Evolutionary conservation across 2,888 invertebrate genomes (phyloP).

Genomic region (Arrhopalites spinosus): DNA sequence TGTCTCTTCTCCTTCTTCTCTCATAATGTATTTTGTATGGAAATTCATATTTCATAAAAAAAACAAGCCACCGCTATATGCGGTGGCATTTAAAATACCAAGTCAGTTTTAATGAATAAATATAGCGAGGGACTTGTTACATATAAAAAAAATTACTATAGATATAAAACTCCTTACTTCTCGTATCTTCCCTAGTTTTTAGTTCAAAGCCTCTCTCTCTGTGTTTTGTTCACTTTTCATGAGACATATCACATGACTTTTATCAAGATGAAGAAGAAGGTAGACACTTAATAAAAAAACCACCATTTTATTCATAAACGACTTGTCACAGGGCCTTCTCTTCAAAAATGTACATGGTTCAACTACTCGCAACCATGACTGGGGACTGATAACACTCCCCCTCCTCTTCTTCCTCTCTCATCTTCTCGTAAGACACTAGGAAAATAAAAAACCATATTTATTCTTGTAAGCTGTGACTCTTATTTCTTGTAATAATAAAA

Average conservation of each 20-base stretch:
- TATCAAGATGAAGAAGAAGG: conserved; percentile 17
- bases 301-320: conserved; percentile 14
- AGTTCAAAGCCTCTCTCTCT: background rate
- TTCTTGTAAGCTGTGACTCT: too few relatives aligned
- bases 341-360: too few relatives aligned
- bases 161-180: too few relatives aligned
- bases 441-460: too few relatives aligned
- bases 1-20: background rate
- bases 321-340: background rate
- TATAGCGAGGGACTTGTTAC: too few relatives aligned
- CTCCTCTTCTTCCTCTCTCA: background rate
- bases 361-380: background rate
- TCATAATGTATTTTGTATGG: background rate
- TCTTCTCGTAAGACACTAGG: background rate
- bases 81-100: background rate
- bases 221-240: too few relatives aligned
- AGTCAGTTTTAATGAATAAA: too few relatives aligned
- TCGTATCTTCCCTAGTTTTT: background rate
- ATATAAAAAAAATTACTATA: too few relatives aligned
- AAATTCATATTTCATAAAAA: background rate
- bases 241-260: background rate
- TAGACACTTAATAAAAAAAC: conserved; percentile 14
- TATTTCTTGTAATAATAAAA: too few relatives aligned
- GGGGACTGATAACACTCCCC: background rate
- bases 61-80: background rate